Percentiles rank a stretch among this genome's conserved stretches.
These are phyloP conservation scores for Enteromius afrohamiltoni DNA, from an alignment of 2,797 vertebrate genomes.

Conservation along the genomic window DNA sequence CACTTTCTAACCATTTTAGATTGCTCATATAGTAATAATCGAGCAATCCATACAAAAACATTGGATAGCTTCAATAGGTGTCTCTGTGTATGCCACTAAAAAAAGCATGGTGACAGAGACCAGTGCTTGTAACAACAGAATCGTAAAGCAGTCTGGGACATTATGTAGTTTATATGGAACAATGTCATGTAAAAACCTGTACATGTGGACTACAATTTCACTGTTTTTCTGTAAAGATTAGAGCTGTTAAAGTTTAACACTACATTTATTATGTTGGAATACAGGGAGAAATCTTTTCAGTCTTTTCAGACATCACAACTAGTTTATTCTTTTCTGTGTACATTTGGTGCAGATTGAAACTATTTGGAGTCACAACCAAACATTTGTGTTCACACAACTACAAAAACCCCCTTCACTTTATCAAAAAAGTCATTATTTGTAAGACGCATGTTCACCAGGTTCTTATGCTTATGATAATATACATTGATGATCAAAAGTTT, in stretches of 20 bases:
- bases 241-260: not conserved
- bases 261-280: not conserved
- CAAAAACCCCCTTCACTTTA: not conserved
- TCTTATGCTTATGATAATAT: not conserved
- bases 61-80: too few relatives aligned
- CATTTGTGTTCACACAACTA: not conserved
- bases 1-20: too few relatives aligned
- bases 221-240: not conserved
- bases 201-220: too few relatives aligned
- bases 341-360: not conserved
- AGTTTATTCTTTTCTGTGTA: not conserved
- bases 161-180: too few relatives aligned
- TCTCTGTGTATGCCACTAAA: too few relatives aligned
- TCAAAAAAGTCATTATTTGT: too few relatives aligned
- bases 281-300: not conserved
- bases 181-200: too few relatives aligned
- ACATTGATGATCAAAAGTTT: not conserved
- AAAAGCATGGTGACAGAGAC: too few relatives aligned
- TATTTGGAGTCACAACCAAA: not conserved
- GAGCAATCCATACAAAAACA: too few relatives aligned
- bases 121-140: too few relatives aligned
- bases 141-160: too few relatives aligned
- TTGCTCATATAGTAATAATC: too few relatives aligned
- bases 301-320: not conserved
- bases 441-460: not conserved